phyloP scores from a whole-genome alignment of 2,797 vertebrate species.

The Limnodromus scolopaceus region DNA sequence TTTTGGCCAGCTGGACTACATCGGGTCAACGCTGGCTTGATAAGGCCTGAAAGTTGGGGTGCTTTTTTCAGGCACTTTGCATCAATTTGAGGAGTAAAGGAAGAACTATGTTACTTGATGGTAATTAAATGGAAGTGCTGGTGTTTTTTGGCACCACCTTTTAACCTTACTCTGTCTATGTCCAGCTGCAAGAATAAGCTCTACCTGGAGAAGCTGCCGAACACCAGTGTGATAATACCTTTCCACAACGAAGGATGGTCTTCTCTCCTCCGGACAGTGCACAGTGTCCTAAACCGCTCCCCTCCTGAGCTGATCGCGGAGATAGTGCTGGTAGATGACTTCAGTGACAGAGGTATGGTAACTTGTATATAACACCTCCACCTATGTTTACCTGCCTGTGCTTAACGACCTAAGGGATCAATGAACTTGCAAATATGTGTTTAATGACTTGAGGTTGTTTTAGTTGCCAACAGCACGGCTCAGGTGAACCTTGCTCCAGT shows the following conservation, averaged over 20 bases:
- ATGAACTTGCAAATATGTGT: neutral
- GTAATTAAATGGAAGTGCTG: neutral
- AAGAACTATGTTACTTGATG: neutral
- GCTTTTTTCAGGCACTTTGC: neutral
- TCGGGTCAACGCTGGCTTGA: neutral
- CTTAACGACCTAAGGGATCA: neutral
- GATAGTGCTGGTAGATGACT: conserved; percentile 96
- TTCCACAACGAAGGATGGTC: conserved; percentile 99
- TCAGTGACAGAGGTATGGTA: conserved; percentile 91
- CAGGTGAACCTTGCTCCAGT: neutral
- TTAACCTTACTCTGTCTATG: conserved; percentile 24
- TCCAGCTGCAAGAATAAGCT: conserved; percentile 89
- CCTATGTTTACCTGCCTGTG: neutral
- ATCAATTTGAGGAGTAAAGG: neutral
- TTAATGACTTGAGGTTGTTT: neutral
- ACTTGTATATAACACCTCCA: neutral
- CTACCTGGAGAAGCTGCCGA: conserved; percentile 90
- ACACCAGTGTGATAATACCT: conserved; percentile 96
- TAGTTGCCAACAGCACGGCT: neutral
- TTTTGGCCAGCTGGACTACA: neutral
- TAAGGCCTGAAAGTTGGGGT: neutral
- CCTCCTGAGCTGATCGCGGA: conserved; percentile 91
- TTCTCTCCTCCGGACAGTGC: conserved; percentile 93
- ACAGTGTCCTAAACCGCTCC: conserved; percentile 94
- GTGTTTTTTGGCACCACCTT: neutral